Evolutionary conservation across 2,797 vertebrate genomes (phyloP).

Genomic region (Peromyscus melanophrys): DNA sequence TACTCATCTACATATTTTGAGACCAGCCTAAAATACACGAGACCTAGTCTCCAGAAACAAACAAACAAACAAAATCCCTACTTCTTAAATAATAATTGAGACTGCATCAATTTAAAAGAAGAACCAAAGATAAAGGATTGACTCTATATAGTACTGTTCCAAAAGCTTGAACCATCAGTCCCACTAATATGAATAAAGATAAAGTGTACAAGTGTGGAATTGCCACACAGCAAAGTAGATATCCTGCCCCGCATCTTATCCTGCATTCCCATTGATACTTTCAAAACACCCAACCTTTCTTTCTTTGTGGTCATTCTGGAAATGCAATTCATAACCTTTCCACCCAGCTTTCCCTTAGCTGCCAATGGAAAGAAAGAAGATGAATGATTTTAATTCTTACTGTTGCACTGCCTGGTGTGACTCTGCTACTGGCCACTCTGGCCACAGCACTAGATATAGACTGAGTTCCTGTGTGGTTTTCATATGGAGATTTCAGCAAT

Average conservation of each 20-base stretch:
- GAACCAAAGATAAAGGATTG: neutral
- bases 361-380: conserved; percentile 73
- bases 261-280: neutral
- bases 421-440: conserved; percentile 33
- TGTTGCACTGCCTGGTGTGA: neutral
- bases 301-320: conserved; percentile 39
- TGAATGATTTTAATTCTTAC: conserved; percentile 77
- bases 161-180: neutral
- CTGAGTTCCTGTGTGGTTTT: neutral
- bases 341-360: conserved; percentile 53
- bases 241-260: neutral
- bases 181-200: conserved; percentile 34
- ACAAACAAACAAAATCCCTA: neutral
- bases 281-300: neutral
- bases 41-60: neutral
- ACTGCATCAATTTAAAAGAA: neutral
- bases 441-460: neutral
- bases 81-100: neutral
- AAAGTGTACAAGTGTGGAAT: neutral
- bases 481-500: neutral
- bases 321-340: conserved; percentile 67
- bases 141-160: neutral
- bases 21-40: neutral
- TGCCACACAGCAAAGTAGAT: neutral
- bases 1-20: neutral